Conservation (phyloP, 2,797 vertebrate genomes). For the Arctocebus calabarensis region DNA sequence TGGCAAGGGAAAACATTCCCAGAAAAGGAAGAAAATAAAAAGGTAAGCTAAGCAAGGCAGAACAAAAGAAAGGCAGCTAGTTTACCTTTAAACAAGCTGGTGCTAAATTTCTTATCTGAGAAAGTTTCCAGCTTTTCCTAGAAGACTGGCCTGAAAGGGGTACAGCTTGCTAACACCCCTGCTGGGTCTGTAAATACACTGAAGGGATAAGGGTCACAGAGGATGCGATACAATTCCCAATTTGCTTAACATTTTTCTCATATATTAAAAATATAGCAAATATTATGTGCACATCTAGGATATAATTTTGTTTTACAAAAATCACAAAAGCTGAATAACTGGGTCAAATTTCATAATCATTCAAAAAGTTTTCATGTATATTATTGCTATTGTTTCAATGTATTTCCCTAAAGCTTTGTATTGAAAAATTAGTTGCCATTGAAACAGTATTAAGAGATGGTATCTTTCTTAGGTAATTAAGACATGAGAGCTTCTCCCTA, state of each 20-base stretch:
- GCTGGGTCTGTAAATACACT: no score
- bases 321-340: neutral
- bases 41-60: no score
- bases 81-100: no score
- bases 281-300: neutral
- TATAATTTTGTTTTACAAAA: neutral
- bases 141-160: no score
- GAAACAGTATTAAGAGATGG: neutral
- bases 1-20: no score
- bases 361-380: neutral
- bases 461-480: neutral
- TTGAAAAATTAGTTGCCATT: neutral
- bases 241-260: neutral
- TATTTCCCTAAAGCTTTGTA: neutral
- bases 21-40: no score
- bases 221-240: neutral
- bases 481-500: neutral
- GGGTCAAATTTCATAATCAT: neutral
- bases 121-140: no score
- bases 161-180: no score
- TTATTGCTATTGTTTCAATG: neutral
- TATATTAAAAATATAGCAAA: neutral
- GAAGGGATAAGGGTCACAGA: no score
- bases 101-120: no score
- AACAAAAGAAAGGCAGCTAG: no score